Evolutionary conservation across 2,888 invertebrate species (phyloP), one percentile per base, ranked within the genome.

Genomic region (Andrena haemorrhoa): DNA sequence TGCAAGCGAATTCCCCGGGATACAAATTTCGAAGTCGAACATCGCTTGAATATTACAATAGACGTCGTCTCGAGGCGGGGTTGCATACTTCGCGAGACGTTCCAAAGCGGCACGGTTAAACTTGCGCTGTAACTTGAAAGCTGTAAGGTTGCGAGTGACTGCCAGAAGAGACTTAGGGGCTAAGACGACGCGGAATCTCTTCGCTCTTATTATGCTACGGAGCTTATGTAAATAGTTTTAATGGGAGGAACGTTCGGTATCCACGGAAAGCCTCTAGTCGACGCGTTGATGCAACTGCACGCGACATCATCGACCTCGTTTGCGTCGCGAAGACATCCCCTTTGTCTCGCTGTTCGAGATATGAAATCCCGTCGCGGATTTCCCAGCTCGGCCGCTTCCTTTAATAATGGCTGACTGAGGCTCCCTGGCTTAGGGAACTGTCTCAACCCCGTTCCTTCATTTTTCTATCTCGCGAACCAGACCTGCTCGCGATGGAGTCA

Each of bases 311-410:
- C 90, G 86, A 87, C 75, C 66, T 64, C 41, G 26, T 83, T 77
- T 79, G 33, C n/a, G 72, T 56, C 71, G 7, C 47, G 68, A 61
- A 41, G 73, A 49, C 51, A n/a, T 29, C 10, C 70, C 68, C 68
- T 71, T 71, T 65, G 74, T 79, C 80, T 61, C 66, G 33, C 35
- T 72, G 72, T 63, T 76, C 63, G 23, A 68, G 65, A 73, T 84
- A 79, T 77, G 76, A 88, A 91, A 90, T 90, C 89, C 89, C 87
- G 88, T 90, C 88, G 88, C 84, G 88, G 90, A 91, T 88, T 87
- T 90, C 85, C 84, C 77, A 74, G 79, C 78, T 77, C 84, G 83
- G 85, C 86, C 83, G 86, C 85, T 88, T 87, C 83, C 83, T 87
- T 90, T 90, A 89, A 91, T 91, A 91, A 90, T 89, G 82, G 83